These are phyloP conservation scores for Melanostigma gelatinosum DNA, from an alignment of 2,113 vertebrate species.

Conservation along the genomic window DNA sequence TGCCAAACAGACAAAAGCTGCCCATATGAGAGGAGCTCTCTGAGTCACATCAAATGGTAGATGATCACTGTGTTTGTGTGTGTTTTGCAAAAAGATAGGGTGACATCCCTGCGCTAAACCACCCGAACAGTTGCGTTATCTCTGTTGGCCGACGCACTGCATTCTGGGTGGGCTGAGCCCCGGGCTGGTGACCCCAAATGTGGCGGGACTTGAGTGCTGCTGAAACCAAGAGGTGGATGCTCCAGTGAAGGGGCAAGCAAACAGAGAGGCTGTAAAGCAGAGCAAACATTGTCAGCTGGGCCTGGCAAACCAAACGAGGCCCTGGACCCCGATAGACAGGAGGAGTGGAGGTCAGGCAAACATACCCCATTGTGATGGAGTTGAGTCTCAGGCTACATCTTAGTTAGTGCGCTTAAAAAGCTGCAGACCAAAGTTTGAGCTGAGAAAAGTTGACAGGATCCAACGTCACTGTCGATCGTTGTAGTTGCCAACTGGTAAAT, in stretches of 20 bases:
- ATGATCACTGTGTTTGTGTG: constrained; percentile 24
- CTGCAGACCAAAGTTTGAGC: neutral
- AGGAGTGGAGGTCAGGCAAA: constrained; percentile 65
- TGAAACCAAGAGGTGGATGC: constrained; percentile 52
- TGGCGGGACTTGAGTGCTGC: constrained; percentile 59
- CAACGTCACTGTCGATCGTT: neutral
- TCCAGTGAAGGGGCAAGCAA: constrained; percentile 77
- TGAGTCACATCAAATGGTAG: constrained; percentile 30
- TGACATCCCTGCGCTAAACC: constrained; percentile 31
- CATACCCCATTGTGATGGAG: constrained; percentile 59
- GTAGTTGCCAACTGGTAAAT: neutral
- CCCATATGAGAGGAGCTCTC: constrained; percentile 51
- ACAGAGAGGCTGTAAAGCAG: constrained; percentile 74
- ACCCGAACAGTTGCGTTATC: constrained; percentile 51
- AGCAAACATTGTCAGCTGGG: constrained; percentile 71
- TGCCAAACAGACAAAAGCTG: constrained; percentile 42
- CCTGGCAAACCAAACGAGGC: constrained; percentile 57
- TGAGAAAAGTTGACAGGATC: neutral
- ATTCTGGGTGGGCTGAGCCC: constrained; percentile 64
- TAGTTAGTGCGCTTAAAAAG: constrained; percentile 27
- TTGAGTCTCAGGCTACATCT: constrained; percentile 53
- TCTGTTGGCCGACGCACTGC: constrained; percentile 33
- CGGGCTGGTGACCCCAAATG: constrained; percentile 48
- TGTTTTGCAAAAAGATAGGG: constrained; percentile 12
- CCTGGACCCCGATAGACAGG: constrained; percentile 46